Evolutionary conservation across 2,113 vertebrate species (phyloP), one percentile per base, ranked within the genome.

Genomic region (Pao palembangensis): DNA sequence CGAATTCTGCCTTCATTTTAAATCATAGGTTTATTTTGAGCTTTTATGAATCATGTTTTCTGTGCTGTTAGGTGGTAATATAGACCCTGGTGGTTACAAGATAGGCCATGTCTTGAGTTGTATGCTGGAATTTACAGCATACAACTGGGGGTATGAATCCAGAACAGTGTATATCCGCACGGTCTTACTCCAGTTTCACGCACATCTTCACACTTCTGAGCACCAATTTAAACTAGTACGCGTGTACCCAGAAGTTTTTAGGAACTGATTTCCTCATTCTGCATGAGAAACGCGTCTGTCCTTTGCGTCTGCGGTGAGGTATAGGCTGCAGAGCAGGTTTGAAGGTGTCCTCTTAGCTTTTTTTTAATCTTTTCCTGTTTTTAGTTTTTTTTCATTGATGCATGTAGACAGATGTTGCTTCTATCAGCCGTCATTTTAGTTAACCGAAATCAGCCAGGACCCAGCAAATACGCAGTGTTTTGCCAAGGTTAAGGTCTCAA

Each of bases 401-500:
- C 47, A 8, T 19, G 47, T 19, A 51, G 25, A 46, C 28, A 20
- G 8, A 59, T 44, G 13, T 20, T 19, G 34, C 34, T 11, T 8
- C 1, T 38, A 2, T 38, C 34, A 11, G 10, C 8, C 10, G 8
- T 38, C 8, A 38, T 38, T 38, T 11, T 2, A 1, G 34, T 38
- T 38, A 8, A 8, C 34, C 11, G 34, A 28, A 66, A 63, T 76
- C 61, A 66, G 57, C 57, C 49, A 50, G 13, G 55, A 67, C 41
- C 50, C 51, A 38, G 72, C 41, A 59, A 42, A 21, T 77, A 79
- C 21, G 16, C 6, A 12, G 75, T 55, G 31, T 75, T 80, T 78
- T 60, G 34, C 64, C 21, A 68, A 15, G 59, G 34, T 76, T 54
- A 52, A 55, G 69, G 55, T 75, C 58, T 14, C 17, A 2, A 51